Percentiles rank a stretch among this genome's conserved stretches.
These are phyloP conservation scores for Tipula unca DNA, from an alignment of 2,888 invertebrate species.

Conservation along the genomic window DNA sequence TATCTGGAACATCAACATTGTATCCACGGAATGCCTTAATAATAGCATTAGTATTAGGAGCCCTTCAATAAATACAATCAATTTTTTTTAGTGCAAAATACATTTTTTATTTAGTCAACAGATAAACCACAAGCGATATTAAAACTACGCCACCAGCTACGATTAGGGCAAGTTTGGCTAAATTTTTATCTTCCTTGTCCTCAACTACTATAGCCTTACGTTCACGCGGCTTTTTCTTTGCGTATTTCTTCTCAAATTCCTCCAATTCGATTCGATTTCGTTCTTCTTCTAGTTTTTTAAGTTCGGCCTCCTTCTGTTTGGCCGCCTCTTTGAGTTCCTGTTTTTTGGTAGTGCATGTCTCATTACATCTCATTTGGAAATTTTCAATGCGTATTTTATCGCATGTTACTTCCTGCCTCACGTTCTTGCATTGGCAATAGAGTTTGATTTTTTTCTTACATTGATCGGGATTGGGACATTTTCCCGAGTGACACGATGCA, in stretches of 20 bases:
- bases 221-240: slow-evolving; percentile 52
- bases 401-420: slow-evolving; percentile 66
- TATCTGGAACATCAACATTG: background rate
- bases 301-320: slow-evolving; percentile 48
- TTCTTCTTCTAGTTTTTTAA: slow-evolving; percentile 47
- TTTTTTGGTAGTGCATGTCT: slow-evolving; percentile 51
- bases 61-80: background rate
- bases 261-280: slow-evolving; percentile 64
- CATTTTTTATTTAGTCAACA: background rate
- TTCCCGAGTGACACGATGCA: slow-evolving; percentile 62
- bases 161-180: background rate
- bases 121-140: slow-evolving; percentile 1
- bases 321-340: slow-evolving; percentile 47
- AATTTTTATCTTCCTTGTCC: slow-evolving; percentile 28
- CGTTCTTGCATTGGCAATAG: slow-evolving; percentile 66
- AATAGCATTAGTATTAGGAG: background rate
- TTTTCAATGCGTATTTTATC: slow-evolving; percentile 44
- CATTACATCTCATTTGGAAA: slow-evolving; percentile 51
- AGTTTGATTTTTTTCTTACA: slow-evolving; percentile 76
- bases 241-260: slow-evolving; percentile 68
- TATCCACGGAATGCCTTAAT: background rate
- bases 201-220: slow-evolving; percentile 42
- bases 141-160: background rate
- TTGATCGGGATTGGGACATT: slow-evolving; percentile 54
- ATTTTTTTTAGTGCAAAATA: background rate